Evolutionary conservation across 2,888 invertebrate genomes (phyloP).

Genomic region (Nephrocerus scutellatus): DNA sequence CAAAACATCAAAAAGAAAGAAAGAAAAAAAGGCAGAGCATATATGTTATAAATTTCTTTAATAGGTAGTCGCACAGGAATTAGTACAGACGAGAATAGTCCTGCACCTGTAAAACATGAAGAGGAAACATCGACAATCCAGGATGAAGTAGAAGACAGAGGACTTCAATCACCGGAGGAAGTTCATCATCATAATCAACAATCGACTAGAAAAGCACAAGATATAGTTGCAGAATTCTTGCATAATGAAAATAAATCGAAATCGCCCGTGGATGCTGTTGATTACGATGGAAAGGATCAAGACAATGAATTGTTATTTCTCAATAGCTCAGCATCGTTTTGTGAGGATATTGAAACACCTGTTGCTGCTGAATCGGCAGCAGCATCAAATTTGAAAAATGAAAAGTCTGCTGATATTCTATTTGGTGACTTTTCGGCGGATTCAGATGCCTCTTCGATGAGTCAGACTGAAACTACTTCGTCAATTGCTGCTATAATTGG

Average conservation of each 20-base stretch:
- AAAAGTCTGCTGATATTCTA: slow-evolving; percentile 25
- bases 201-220: slow-evolving; percentile 21
- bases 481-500: slow-evolving; percentile 12
- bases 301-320: slow-evolving; percentile 34
- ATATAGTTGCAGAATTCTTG: slow-evolving; percentile 33
- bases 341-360: slow-evolving; percentile 32
- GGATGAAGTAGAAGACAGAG: too few species aligned
- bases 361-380: slow-evolving; percentile 3
- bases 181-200: slow-evolving; percentile 1
- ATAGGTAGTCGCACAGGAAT: too few species aligned
- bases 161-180: too few species aligned
- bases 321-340: slow-evolving; percentile 37
- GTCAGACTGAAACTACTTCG: too few species aligned
- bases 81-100: too few species aligned
- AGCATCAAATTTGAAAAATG: neutral
- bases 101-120: too few species aligned
- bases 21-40: too few species aligned
- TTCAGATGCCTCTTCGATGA: slow-evolving; percentile 25
- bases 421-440: slow-evolving; percentile 34
- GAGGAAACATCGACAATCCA: too few species aligned
- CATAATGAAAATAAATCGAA: slow-evolving; percentile 10
- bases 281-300: too few species aligned
- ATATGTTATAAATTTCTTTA: too few species aligned
- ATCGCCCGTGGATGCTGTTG: neutral
- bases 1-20: too few species aligned